These are phyloP conservation scores for Gadus chalcogrammus DNA, from an alignment of 2,113 vertebrate genomes.

Conservation along the genomic window DNA sequence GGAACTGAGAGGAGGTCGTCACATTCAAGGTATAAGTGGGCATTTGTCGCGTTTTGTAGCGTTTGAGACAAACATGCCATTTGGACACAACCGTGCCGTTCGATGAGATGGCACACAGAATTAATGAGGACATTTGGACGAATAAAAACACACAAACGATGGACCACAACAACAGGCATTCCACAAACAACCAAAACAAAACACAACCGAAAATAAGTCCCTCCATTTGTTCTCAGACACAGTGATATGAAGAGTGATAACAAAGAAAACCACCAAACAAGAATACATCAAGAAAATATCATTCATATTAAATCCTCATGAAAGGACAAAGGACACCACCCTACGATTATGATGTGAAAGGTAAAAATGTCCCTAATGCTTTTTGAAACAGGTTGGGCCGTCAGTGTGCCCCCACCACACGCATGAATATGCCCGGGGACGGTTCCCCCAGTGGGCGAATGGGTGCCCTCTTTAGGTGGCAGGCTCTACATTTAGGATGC, in stretches of 20 bases:
- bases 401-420: no score
- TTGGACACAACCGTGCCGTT: constrained; percentile 46
- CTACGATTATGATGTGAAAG: constrained; percentile 14
- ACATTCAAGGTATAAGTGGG: constrained; percentile 54
- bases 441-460: constrained; percentile 48
- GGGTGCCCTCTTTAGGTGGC: constrained; percentile 59
- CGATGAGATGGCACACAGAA: constrained; percentile 44
- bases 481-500: no score
- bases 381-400: constrained; percentile 37
- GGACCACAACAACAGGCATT: constrained; percentile 62
- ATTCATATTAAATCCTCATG: constrained; percentile 47
- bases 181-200: constrained; percentile 25
- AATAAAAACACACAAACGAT: constrained; percentile 53
- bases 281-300: constrained; percentile 22
- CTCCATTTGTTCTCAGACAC: constrained; percentile 57
- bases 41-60: constrained; percentile 41
- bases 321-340: no score
- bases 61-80: constrained; percentile 38
- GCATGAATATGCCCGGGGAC: no score
- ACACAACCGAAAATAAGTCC: constrained; percentile 36
- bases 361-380: constrained; percentile 53
- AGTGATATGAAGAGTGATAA: no score
- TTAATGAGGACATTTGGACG: constrained; percentile 53
- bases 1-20: constrained; percentile 21
- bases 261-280: no score